Evolutionary conservation across 2,113 vertebrate genomes (phyloP), one percentile per base, ranked within the genome.

Genomic region (Electrona antarctica): DNA sequence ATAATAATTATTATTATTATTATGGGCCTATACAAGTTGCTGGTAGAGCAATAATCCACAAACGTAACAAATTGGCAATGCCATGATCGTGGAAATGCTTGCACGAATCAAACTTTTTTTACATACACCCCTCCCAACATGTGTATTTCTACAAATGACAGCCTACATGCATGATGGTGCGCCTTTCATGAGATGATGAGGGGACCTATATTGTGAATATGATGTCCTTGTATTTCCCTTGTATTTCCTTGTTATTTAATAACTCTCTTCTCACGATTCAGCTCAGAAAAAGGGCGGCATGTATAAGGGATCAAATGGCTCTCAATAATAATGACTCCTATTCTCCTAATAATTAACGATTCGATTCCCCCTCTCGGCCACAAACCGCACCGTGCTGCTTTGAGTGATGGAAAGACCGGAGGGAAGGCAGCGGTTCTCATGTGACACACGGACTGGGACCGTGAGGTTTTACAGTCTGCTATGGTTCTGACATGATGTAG

Each of bases 101-200:
- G 33, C 11, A 54, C 47, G 0, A 65, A 60, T 71, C 10, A 69
- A 88, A 85, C 71, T 84, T 85, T 80, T 56, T 7, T 15, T 6
- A 7, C 55, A 56, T 41, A 3, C 7, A 58, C 67, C 3, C 9
- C 11, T 1, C 41, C 28, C 45, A 9, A 14, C n/a, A 63, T n/a
- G 6, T 8, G 33, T 50, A 6, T 5, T n/a, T 55, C 2, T 11
- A 41, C 33, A 29, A 41, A 58, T 4, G 50, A 41, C 3, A 41
- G 33, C 33, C 21, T 21, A 21, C 8, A 15, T 3, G 33, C 59
- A 41, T 21, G 33, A 4, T 41, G 33, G 33, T 4, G 33, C 59
- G 13, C 12, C 60, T 61, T 13, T 47, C 6, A 46, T 21, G 21
- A 21, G 21, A 2, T 21, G 21, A 21, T 21, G 21, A n/a, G n/a